These are phyloP conservation scores for Sinocyclocheilus anshuiensis DNA, from an alignment of 2,113 vertebrate genomes.

Conservation along the genomic window DNA sequence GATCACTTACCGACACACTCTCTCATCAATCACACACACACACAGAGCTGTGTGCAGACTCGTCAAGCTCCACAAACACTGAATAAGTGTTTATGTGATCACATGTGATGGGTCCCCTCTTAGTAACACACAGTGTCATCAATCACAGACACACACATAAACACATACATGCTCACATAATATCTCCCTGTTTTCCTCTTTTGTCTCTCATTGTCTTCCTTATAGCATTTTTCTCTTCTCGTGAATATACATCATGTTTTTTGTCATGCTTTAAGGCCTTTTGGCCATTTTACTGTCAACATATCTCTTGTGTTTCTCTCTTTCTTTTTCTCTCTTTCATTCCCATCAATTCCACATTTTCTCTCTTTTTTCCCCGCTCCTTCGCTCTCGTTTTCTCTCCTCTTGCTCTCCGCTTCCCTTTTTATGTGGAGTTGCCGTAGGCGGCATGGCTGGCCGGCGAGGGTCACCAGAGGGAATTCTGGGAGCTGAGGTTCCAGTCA, in stretches of 20 bases:
- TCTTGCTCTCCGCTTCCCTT: not conserved
- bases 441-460: conserved; percentile 30
- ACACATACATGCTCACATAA: conserved; percentile 39
- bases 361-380: not conserved
- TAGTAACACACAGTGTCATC: conserved; percentile 56
- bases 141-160: conserved; percentile 52
- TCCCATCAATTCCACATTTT: conserved; percentile 33
- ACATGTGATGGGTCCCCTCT: conserved; percentile 57
- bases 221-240: not conserved
- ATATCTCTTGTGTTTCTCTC: not conserved
- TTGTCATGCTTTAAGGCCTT: not conserved
- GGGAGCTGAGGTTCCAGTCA: conserved; percentile 46
- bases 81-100: conserved; percentile 62
- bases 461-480: conserved; percentile 52
- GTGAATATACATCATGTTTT: not conserved
- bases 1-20: conserved; percentile 56
- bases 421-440: conserved; percentile 43
- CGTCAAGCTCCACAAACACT: conserved; percentile 44
- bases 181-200: not conserved
- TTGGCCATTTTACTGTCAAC: conserved; percentile 21
- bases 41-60: not conserved
- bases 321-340: conserved; percentile 33
- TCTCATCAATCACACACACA: conserved; percentile 58
- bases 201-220: not conserved
- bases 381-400: conserved; percentile 15